Base-by-base conservation (phyloP, 2,113 vertebrate genomes). In the Amazona guildingii region DNA sequence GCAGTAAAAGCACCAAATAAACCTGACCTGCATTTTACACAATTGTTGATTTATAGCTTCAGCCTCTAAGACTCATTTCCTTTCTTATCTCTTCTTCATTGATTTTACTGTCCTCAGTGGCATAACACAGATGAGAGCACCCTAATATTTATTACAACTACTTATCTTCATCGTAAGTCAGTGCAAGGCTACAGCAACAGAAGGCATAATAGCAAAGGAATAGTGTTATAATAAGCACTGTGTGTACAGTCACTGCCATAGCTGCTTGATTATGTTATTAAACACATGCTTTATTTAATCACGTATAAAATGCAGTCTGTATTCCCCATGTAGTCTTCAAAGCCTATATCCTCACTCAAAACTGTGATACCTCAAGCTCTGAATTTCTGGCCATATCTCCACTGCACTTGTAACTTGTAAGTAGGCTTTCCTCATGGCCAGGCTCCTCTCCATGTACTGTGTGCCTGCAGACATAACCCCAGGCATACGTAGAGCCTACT, bases 81-180 rank as follows among this genome's bases (percentile, higher is more conserved):
- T 51, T 86, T 88, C 83, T 78, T 62, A 46, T 86, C 57, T 93
- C 76, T 68, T 88, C 39, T 76, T 18, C 64, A 84, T 82, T 57
- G 52, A 79, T 73, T 84, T 95, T 76, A 44, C 6, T 76, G 8
- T 23, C 44, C 51, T 81, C 21, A 25, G 55, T 27, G 25, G 25
- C 66, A 83, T 49, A 25, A n/a, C 43, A 51, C 14, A 90, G 70
- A 81, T 49, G 44, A 92, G 52, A 79, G 28, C 55, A 82, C 37
- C 15, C 52, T 82, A 52, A 41, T 62, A 76, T 48, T 83, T 72
- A 64, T 73, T 82, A 66, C 48, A 54, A 21, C 17, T 37, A 41
- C 9, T 11, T 63, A 70, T 78, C 59, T 83, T 67, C 75, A 29
- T 86, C 37, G 9, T 27, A 86, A 1, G 0, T 93, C 52, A 62